Evolutionary conservation across 2,797 vertebrate species (phyloP).

Genomic region (Pseudochromis fuscus): DNA sequence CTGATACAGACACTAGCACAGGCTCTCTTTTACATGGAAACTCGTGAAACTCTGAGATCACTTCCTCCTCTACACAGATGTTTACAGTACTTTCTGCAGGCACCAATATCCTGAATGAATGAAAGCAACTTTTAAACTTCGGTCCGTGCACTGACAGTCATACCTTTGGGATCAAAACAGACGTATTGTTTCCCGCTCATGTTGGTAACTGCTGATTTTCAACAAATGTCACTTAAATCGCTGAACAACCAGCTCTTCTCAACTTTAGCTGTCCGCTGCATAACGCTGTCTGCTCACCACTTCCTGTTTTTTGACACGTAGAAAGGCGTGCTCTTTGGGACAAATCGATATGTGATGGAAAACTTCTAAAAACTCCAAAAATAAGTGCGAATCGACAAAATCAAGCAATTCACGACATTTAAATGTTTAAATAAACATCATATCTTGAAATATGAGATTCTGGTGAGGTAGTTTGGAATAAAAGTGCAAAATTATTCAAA

Average conservation of each 20-base stretch:
- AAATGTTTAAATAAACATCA: rapidly evolving
- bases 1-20: background rate
- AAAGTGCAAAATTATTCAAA: background rate
- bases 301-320: slow-evolving; percentile 59
- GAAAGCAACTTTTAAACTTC: background rate
- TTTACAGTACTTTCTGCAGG: background rate
- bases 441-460: rapidly evolving
- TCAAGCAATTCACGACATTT: rapidly evolving
- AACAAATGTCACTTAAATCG: background rate
- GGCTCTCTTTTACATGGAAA: background rate
- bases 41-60: too few relatives aligned
- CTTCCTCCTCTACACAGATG: background rate
- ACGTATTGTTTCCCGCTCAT: slow-evolving; percentile 66
- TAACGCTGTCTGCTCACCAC: background rate
- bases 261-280: background rate
- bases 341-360: background rate
- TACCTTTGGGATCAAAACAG: slow-evolving; percentile 85
- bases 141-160: background rate
- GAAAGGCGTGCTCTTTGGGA: slow-evolving; percentile 19
- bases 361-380: background rate
- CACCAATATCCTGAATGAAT: background rate
- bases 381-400: too few relatives aligned
- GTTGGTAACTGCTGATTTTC: background rate
- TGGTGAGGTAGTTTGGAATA: rapidly evolving
- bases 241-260: background rate